Percentiles rank a stretch among this genome's conserved stretches.
These are phyloP conservation scores for Elachura formosa DNA, from an alignment of 2,113 vertebrate species.

Conservation along the genomic window DNA sequence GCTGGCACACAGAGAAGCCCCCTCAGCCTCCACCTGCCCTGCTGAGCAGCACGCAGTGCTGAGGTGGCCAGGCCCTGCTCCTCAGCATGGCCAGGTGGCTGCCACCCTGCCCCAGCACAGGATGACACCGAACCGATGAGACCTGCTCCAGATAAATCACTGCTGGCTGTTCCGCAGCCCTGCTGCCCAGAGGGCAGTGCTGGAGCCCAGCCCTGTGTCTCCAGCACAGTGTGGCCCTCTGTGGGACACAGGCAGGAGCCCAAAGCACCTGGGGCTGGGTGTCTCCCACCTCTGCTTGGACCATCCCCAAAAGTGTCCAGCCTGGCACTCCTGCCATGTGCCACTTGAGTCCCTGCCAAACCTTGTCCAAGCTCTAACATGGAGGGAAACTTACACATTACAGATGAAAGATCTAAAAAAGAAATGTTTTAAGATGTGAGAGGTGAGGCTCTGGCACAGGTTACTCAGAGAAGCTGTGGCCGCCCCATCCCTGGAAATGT, in stretches of 20 bases:
- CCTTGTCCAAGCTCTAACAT: neutral
- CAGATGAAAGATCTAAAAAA: neutral
- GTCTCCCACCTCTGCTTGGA: neutral
- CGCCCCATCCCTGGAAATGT: neutral
- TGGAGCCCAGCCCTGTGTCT: neutral
- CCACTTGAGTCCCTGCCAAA: neutral
- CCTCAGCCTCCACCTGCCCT: neutral
- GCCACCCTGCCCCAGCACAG: neutral
- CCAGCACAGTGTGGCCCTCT: neutral
- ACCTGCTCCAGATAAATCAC: neutral
- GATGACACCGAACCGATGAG: accelerated
- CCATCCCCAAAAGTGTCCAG: neutral
- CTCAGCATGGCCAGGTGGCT: accelerated
- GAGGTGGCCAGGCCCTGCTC: neutral
- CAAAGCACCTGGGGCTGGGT: accelerated
- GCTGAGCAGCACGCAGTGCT: accelerated
- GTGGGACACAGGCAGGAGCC: neutral
- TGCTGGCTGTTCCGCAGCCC: neutral
- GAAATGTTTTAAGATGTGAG: neutral
- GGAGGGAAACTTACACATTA: neutral
- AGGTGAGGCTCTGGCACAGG: neutral
- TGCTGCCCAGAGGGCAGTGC: neutral
- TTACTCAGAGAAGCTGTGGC: neutral
- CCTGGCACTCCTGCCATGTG: accelerated
- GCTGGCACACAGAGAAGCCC: neutral